These are phyloP conservation scores for Zaprionus taronus DNA, from an alignment of 1,140 invertebrate genomes.

Conservation along the genomic window DNA sequence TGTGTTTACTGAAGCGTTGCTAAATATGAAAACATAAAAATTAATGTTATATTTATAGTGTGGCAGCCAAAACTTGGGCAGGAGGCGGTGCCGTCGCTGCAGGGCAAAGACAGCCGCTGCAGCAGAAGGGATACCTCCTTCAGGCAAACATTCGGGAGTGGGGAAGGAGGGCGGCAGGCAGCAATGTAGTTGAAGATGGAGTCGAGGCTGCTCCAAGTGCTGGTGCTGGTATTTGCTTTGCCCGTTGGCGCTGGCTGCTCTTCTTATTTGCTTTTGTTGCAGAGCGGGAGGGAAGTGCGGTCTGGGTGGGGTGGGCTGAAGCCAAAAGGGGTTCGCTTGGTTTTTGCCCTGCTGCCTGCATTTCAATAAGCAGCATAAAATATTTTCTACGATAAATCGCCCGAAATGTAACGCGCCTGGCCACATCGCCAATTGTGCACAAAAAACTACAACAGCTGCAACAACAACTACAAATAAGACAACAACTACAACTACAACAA, in stretches of 20 bases:
- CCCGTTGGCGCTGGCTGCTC: constrained; percentile 41
- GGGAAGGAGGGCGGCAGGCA: not conserved
- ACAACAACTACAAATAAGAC: constrained; percentile 2
- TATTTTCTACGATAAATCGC: constrained; percentile 71
- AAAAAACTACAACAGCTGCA: constrained; percentile 20
- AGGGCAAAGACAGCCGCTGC: constrained; percentile 51
- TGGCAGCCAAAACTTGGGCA: constrained; percentile 71
- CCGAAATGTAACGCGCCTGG: constrained; percentile 37
- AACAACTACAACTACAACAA: constrained; percentile 15
- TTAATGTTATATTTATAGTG: constrained; percentile 83
- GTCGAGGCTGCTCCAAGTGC: constrained; percentile 49
- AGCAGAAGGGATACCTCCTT: not conserved
- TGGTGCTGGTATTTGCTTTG: constrained; percentile 60
- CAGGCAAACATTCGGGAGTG: not conserved
- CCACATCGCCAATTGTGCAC: constrained; percentile 41
- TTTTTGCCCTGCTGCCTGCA: constrained; percentile 50
- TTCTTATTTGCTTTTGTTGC: constrained; percentile 50
- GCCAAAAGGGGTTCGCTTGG: constrained; percentile 17
- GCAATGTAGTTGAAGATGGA: constrained; percentile 9
- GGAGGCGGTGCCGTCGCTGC: constrained; percentile 70
- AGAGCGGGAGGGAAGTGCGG: constrained; percentile 4
- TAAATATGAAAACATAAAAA: constrained; percentile 82
- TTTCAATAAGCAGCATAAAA: constrained; percentile 73
- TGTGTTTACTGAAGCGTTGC: constrained; percentile 72
- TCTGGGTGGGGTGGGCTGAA: not conserved